These are phyloP conservation scores for Nannospalax galili DNA, from an alignment of 2,113 vertebrate species.

Conservation along the genomic window DNA sequence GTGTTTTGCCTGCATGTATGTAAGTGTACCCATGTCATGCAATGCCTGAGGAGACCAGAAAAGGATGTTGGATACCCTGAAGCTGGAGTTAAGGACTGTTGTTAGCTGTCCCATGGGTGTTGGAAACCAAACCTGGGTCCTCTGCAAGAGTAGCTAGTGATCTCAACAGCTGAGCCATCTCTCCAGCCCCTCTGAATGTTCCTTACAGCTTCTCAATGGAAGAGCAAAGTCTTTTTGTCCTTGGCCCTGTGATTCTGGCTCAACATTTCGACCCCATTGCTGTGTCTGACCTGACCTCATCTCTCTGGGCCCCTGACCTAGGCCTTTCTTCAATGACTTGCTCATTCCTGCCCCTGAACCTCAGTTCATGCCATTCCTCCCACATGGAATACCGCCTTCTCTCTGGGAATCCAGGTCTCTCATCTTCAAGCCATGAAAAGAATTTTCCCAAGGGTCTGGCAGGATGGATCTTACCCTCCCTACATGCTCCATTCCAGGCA, in stretches of 20 bases:
- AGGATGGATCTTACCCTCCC: neutral
- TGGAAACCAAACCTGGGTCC: no score
- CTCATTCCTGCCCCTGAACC: slow-evolving; percentile 29
- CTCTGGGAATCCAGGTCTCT: slow-evolving; percentile 61
- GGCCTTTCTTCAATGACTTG: neutral
- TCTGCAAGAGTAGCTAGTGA: no score
- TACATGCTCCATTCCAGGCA: neutral
- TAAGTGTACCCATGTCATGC: no score
- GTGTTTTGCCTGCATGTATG: no score
- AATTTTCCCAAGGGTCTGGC: neutral
- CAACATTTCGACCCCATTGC: neutral
- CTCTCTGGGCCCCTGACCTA: neutral
- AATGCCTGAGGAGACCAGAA: no score
- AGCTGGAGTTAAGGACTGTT: no score
- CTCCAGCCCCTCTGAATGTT: neutral
- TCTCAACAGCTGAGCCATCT: no score
- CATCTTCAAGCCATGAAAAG: slow-evolving; percentile 57
- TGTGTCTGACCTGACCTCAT: neutral
- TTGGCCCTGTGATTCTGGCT: neutral
- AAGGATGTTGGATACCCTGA: no score
- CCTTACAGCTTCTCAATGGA: neutral
- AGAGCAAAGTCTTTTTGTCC: no score
- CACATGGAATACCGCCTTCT: slow-evolving; percentile 31
- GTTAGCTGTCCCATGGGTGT: no score
- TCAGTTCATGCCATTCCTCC: slow-evolving; percentile 47